A percentile compares a stretch with the other conserved stretches of the same genome.
Evolutionary conservation across 2,888 invertebrate species (phyloP).

Genomic region (Lycia hirtaria): DNA sequence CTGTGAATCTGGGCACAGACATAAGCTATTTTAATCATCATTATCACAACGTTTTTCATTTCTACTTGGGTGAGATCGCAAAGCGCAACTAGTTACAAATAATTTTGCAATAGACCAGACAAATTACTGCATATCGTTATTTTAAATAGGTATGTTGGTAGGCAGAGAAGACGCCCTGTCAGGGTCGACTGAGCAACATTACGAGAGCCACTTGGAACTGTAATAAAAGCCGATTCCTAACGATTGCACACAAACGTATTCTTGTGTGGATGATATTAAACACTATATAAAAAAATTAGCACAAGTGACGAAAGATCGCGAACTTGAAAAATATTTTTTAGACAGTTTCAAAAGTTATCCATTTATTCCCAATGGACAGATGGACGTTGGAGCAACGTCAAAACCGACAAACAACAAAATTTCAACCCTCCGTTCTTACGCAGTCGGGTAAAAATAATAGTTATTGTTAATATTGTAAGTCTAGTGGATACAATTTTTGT

Average conservation of each 20-base stretch:
- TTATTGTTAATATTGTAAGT: too few species aligned
- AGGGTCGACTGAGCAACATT: constrained; percentile 53
- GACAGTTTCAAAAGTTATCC: too few species aligned
- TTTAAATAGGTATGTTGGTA: constrained; percentile 24
- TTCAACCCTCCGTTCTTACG: too few species aligned
- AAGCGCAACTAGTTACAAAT: not conserved
- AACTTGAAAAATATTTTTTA: not conserved
- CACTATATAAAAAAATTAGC: constrained; percentile 48
- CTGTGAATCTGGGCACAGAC: too few species aligned
- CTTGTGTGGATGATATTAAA: constrained; percentile 56
- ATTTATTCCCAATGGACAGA: too few species aligned
- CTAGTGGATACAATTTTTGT: too few species aligned
- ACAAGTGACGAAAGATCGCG: constrained; percentile 37
- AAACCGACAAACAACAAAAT: too few species aligned
- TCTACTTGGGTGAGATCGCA: not conserved
- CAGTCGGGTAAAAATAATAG: too few species aligned
- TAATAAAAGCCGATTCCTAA: constrained; percentile 62
- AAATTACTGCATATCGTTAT: not conserved
- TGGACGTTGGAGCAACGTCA: too few species aligned
- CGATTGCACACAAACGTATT: constrained; percentile 55
- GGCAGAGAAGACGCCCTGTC: constrained; percentile 32
- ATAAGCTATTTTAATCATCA: too few species aligned
- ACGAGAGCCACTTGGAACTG: constrained; percentile 62
- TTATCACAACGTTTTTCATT: too few species aligned
- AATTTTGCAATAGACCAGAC: not conserved